Percentiles rank a stretch among this genome's conserved stretches.
Conservation (phyloP, 2,888 invertebrate species). For the Cinara cedri region DNA sequence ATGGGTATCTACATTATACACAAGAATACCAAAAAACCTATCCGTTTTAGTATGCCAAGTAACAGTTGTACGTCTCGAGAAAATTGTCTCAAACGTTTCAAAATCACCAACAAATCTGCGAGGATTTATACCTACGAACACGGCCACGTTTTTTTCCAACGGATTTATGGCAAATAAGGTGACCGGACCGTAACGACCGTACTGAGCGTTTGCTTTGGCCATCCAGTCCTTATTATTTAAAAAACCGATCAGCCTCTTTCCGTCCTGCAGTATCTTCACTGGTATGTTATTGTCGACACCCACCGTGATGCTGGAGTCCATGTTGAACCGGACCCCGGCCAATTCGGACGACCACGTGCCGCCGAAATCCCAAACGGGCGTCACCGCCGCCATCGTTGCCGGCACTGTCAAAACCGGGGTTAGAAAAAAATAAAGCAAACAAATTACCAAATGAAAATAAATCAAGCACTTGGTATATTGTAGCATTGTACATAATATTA, state of each 20-base stretch:
- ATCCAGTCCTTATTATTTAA: conserved; percentile 33
- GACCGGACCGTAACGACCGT: conserved; percentile 9
- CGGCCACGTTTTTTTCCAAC: not conserved
- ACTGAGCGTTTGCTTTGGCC: conserved; percentile 26
- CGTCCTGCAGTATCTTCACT: conserved; percentile 13
- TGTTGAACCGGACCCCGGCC: conserved; percentile 40
- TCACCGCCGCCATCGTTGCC: not conserved
- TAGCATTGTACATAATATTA: too few relatives aligned
- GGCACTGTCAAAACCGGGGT: not conserved
- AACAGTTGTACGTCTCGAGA: not conserved
- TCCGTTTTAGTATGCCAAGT: too few relatives aligned
- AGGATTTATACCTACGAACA: conserved; percentile 30
- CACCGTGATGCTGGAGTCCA: conserved; percentile 4
- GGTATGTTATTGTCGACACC: conserved; percentile 36
- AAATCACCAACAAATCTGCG: too few relatives aligned
- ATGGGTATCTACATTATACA: too few relatives aligned
- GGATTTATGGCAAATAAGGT: conserved; percentile 28
- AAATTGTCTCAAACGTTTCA: not conserved
- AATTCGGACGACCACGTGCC: conserved; percentile 41
- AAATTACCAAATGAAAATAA: too few relatives aligned
- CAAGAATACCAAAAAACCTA: too few relatives aligned
- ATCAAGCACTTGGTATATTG: too few relatives aligned
- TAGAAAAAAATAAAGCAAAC: too few relatives aligned
- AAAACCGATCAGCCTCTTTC: conserved; percentile 7
- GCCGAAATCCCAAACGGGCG: conserved; percentile 18